A percentile compares a stretch with the other conserved stretches of the same genome.
Conservation (phyloP, 1,140 invertebrate genomes). For the Sarcophaga bullata region DNA sequence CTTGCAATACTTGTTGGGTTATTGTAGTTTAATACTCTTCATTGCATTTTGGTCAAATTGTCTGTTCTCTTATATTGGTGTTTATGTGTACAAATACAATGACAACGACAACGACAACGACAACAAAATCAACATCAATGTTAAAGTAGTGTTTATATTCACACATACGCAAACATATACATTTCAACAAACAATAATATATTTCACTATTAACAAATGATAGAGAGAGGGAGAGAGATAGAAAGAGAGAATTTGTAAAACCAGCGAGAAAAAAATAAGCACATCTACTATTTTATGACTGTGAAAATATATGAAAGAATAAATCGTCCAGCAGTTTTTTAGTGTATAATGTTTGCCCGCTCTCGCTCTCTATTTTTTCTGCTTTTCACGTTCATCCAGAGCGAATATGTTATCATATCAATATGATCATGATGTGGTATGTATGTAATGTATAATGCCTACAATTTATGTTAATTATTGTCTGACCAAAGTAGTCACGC, state of each 20-base stretch:
- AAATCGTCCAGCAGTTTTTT: neutral
- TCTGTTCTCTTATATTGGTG: conserved; percentile 36
- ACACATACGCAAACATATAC: neutral
- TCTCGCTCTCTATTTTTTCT: too few species aligned
- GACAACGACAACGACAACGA: neutral
- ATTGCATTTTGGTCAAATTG: conserved; percentile 34
- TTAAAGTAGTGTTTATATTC: too few species aligned
- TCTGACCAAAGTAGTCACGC: conserved; percentile 34
- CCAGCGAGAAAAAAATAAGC: neutral
- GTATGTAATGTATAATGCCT: conserved; percentile 4
- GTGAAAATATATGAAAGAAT: conserved; percentile 24
- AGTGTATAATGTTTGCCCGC: neutral
- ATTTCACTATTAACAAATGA: conserved; percentile 16
- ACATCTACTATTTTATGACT: conserved; percentile 17
- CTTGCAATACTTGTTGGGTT: neutral
- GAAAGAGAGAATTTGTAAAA: neutral
- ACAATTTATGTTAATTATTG: conserved; percentile 41
- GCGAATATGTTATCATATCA: too few species aligned
- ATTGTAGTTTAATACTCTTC: conserved; percentile 16
- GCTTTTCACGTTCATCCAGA: neutral
- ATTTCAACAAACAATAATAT: conserved; percentile 8
- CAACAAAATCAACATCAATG: too few species aligned
- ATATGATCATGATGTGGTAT: too few species aligned
- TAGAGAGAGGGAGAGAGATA: neutral
- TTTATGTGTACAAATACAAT: conserved; percentile 13